A percentile compares a stretch with the other conserved stretches of the same genome.
These are phyloP conservation scores for Hemithea aestivaria DNA, from an alignment of 2,888 invertebrate genomes.

Conservation along the genomic window DNA sequence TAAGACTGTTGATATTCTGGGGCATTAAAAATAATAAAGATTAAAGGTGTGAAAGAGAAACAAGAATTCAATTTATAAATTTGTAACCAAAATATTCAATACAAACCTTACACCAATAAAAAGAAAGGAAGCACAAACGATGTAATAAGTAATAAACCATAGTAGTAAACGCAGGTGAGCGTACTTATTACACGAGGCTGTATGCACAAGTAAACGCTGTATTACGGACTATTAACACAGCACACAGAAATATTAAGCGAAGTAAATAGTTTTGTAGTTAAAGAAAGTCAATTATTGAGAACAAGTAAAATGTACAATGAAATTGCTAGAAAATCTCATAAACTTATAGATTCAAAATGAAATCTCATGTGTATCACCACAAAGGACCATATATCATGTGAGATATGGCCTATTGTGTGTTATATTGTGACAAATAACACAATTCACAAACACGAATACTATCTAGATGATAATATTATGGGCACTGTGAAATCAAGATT, in stretches of 20 bases:
- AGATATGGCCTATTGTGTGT: slow-evolving; percentile 57
- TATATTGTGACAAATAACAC: slow-evolving; percentile 52
- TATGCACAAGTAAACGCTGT: slow-evolving; percentile 14
- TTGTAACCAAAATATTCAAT: slow-evolving; percentile 2
- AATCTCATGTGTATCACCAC: slow-evolving; percentile 38
- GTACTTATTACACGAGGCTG: slow-evolving; percentile 7
- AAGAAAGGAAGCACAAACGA: slow-evolving; percentile 9
- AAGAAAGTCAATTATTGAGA: slow-evolving; percentile 15
- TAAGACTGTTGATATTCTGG: no score
- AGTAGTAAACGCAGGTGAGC: slow-evolving; percentile 9
- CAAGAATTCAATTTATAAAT: no score
- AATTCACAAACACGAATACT: slow-evolving; percentile 32
- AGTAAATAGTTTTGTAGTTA: slow-evolving; percentile 14
- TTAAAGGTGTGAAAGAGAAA: no score
- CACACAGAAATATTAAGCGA: slow-evolving; percentile 15
- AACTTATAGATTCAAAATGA: background rate
- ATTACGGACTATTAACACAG: slow-evolving; percentile 14
- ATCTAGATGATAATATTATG: slow-evolving; percentile 38
- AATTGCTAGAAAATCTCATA: no score
- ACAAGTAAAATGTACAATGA: no score
- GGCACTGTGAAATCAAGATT: slow-evolving; percentile 36
- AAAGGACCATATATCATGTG: slow-evolving; percentile 51
- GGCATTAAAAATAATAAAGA: no score
- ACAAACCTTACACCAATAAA: slow-evolving; percentile 2
- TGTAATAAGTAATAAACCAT: slow-evolving; percentile 4